A percentile compares a stretch with the other conserved stretches of the same genome.
phyloP scores from a whole-genome alignment of 2,888 invertebrate genomes.

The Netelia melanura region DNA sequence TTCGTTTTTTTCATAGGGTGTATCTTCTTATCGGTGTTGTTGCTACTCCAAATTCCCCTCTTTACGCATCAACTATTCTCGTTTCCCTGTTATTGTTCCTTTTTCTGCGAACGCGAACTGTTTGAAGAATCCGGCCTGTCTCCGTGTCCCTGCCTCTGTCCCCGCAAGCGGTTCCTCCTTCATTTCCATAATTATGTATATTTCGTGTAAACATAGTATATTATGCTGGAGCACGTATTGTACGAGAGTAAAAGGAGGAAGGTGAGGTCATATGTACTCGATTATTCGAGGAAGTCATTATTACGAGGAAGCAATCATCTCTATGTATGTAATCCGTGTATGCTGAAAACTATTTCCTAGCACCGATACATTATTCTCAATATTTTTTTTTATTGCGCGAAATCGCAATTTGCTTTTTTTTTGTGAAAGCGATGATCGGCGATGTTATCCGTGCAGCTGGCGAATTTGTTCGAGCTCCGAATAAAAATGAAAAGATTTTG shows the following conservation, averaged over 20 bases:
- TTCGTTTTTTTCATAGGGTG: not conserved
- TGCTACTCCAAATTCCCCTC: not conserved
- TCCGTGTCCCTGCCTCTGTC: not conserved
- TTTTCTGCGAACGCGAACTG: not conserved
- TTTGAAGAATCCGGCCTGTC: not conserved
- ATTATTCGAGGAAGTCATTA: conserved; percentile 41
- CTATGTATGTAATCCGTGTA: not conserved
- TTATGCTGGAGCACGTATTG: conserved; percentile 50
- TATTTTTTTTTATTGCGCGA: not conserved
- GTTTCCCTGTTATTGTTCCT: not conserved
- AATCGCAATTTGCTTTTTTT: not conserved
- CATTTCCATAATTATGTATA: conserved; percentile 48
- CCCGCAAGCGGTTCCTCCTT: conserved; percentile 21
- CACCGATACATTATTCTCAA: not conserved
- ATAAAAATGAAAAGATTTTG: no score
- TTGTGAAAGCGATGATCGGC: not conserved
- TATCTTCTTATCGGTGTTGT: not conserved
- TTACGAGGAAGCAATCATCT: conserved; percentile 41
- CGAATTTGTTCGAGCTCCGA: no score
- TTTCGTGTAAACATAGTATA: conserved; percentile 24
- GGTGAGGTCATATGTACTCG: conserved; percentile 41
- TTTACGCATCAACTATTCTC: not conserved
- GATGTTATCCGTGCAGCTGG: no score
- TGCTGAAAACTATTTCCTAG: conserved; percentile 14
- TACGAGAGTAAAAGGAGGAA: conserved; percentile 23